A percentile compares a stretch with the other conserved stretches of the same genome.
Conservation (phyloP, 2,888 invertebrate genomes). For the Ornithoptera priamus region DNA sequence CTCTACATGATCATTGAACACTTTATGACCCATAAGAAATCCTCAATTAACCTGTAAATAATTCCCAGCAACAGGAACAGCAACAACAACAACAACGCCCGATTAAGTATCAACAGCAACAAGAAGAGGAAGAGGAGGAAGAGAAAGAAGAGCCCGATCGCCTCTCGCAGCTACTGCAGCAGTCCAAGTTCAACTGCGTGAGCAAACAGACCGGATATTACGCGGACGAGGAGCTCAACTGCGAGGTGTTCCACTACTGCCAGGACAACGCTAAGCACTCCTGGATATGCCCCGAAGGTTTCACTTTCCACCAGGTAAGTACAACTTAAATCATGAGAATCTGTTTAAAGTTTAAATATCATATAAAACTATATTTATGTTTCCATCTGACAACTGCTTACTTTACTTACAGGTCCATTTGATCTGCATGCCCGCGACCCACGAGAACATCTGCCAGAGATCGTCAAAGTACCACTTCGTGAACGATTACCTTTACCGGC, state of each 20-base stretch:
- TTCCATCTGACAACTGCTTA: too few relatives aligned
- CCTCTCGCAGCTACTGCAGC: slow-evolving; percentile 86
- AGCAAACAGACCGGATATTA: slow-evolving; percentile 93
- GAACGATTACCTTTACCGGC: slow-evolving; percentile 94
- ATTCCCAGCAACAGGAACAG: slow-evolving; percentile 51
- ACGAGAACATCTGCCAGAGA: slow-evolving; percentile 93
- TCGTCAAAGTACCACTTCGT: slow-evolving; percentile 95
- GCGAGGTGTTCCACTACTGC: slow-evolving; percentile 96
- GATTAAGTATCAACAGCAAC: slow-evolving; percentile 51
- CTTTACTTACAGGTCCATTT: slow-evolving; percentile 85
- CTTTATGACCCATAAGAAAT: too few relatives aligned
- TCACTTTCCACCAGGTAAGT: slow-evolving; percentile 90
- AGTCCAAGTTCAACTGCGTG: slow-evolving; percentile 91
- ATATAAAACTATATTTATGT: too few relatives aligned
- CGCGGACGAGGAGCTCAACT: slow-evolving; percentile 92
- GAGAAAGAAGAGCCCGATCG: slow-evolving; percentile 93
- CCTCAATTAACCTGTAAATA: background rate
- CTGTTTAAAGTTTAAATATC: too few relatives aligned
- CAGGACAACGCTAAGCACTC: slow-evolving; percentile 94
- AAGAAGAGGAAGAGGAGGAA: slow-evolving; percentile 81
- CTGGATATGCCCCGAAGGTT: slow-evolving; percentile 96
- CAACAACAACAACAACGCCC: slow-evolving; percentile 56
- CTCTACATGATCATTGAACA: too few relatives aligned
- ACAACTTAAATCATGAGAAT: background rate
- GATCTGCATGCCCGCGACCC: slow-evolving; percentile 95